A percentile compares a stretch with the other conserved stretches of the same genome.
These are phyloP conservation scores for Euschistus heros DNA, from an alignment of 1,140 invertebrate species.

Conservation along the genomic window DNA sequence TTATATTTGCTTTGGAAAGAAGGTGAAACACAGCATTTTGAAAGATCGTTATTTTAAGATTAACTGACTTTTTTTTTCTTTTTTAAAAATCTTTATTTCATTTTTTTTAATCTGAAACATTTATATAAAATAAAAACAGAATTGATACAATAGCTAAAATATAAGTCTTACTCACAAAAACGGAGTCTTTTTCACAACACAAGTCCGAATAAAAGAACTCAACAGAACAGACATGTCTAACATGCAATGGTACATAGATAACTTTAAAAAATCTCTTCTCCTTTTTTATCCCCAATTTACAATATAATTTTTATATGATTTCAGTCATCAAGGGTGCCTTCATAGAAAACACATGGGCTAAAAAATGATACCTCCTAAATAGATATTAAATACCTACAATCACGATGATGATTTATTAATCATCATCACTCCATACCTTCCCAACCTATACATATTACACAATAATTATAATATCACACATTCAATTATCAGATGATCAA, in stretches of 20 bases:
- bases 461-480: conserved; percentile 17
- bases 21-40: conserved; percentile 4
- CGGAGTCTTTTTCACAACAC: conserved; percentile 20
- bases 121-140: conserved; percentile 20
- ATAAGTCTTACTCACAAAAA: conserved; percentile 25
- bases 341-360: conserved; percentile 20
- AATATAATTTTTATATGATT: conserved; percentile 16
- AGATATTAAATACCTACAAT: conserved; percentile 19
- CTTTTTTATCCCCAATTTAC: conserved; percentile 13
- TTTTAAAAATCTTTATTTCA: neutral
- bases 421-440: conserved; percentile 1
- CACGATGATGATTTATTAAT: conserved; percentile 16
- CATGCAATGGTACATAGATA: conserved; percentile 28
- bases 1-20: neutral
- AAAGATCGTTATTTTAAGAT: conserved; percentile 5
- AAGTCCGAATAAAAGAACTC: conserved; percentile 33
- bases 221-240: conserved; percentile 32
- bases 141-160: conserved; percentile 18
- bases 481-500: conserved; percentile 9
- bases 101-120: neutral
- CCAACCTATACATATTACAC: conserved; percentile 8
- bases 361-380: conserved; percentile 11
- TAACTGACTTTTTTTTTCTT: neutral
- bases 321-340: conserved; percentile 18
- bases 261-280: conserved; percentile 13